A percentile compares a stretch with the other conserved stretches of the same genome.
Evolutionary conservation across 2,113 vertebrate genomes (phyloP).

Genomic region (Hypanus sabinus): DNA sequence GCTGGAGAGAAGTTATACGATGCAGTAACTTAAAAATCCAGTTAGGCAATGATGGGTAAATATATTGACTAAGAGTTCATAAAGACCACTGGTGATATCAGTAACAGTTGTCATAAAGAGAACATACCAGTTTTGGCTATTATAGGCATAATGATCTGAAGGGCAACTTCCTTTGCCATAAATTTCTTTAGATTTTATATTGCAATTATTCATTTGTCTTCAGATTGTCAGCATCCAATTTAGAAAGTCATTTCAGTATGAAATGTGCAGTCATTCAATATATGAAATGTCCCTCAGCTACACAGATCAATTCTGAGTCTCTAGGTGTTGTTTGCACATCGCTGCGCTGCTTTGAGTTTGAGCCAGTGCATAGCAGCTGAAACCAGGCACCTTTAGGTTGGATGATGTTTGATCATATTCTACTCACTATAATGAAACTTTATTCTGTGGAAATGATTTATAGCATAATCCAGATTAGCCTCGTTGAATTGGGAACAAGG

Average conservation of each 20-base stretch:
- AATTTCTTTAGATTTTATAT: too few relatives aligned
- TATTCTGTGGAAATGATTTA: neutral
- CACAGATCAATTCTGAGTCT: neutral
- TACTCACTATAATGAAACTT: neutral
- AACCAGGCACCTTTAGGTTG: neutral
- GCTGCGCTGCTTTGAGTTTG: too few relatives aligned
- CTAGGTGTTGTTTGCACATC: neutral
- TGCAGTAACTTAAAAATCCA: neutral
- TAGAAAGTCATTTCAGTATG: neutral
- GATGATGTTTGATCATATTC: neutral
- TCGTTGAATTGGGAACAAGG: neutral
- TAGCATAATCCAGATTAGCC: neutral
- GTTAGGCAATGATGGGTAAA: neutral
- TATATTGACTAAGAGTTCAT: neutral
- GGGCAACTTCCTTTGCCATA: too few relatives aligned
- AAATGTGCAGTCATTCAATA: neutral
- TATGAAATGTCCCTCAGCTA: neutral
- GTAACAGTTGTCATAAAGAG: neutral
- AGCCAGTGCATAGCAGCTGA: neutral
- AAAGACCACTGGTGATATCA: neutral
- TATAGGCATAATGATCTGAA: too few relatives aligned
- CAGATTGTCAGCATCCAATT: neutral
- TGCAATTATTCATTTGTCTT: neutral
- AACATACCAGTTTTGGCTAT: too few relatives aligned
- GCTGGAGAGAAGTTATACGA: neutral